Base-by-base conservation (phyloP, 2,797 vertebrate genomes). In the Melanotaenia parkinsoni region DNA sequence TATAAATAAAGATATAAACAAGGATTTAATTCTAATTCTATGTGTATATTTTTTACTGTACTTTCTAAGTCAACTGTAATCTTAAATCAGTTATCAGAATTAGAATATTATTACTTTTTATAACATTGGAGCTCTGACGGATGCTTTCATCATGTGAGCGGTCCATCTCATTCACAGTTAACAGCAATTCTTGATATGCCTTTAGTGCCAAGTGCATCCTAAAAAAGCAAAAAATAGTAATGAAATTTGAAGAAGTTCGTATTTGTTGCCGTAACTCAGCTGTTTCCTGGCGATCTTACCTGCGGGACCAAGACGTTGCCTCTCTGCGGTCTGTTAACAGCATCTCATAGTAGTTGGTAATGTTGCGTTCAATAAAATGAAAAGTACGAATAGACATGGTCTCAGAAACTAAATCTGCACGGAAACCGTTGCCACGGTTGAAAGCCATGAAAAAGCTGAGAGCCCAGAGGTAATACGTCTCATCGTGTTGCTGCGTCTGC, bases 401-500 rank as follows among this genome's bases (percentile, higher is more conserved):
- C 92, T 99, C 98, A 0, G 97, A 99, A 58, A 99, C 96, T 1
- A 99, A 92, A 83, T 97, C 96, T 0, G 97, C 95, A 10, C 89
- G 95, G 91, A 98, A 99, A 77, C 92, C 89, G 0, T 91, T 94
- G 20, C 95, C 86, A n/a, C 98, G 96, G 88, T 98, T 99, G 87
- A 99, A 99, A 58, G 95, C 96, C 98, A 99, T 99, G 88, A 99
- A 99, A 86, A 99, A 99, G 82, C 95, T 94, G n/a, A 96, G 92
- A 0, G 97, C 95, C 97, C 98, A 99, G 50, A 99, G 93, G 91
- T 97, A 99, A 84, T 98, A 99, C 0, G 96, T 98, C 90, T 99
- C 98, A 1, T 99, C 97, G 0, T 98, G 97, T 74, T 98, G 93
- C 87, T 99, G 96, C 0, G 95, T 94, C 82, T 94, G 95, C 84